These are phyloP conservation scores for Petrocephalus zakoni DNA, from an alignment of 2,113 vertebrate species.

Conservation along the genomic window DNA sequence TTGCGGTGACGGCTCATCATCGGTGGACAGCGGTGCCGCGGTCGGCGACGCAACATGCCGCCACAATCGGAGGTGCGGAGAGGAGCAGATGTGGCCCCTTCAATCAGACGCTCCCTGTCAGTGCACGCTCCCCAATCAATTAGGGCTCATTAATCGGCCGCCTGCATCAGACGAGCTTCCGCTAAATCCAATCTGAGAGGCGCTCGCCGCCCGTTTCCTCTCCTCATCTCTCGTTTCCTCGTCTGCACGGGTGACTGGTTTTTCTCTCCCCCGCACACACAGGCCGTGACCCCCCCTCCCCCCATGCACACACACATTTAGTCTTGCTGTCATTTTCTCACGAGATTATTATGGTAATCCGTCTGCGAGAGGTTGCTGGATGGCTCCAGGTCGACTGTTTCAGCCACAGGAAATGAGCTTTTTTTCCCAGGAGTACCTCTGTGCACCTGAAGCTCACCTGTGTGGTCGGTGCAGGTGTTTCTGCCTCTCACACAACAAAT, in stretches of 20 bases:
- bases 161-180: slow-evolving; percentile 34
- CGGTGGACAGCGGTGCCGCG: slow-evolving; percentile 3
- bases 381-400: neutral
- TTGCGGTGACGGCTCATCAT: neutral
- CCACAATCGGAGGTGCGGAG: slow-evolving; percentile 46
- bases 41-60: neutral
- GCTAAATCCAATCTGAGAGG: slow-evolving; percentile 56
- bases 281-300: slow-evolving; percentile 2
- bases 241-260: neutral
- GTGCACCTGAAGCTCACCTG: neutral
- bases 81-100: slow-evolving; percentile 61
- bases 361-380: neutral
- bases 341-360: slow-evolving; percentile 21
- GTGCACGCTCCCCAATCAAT: slow-evolving; percentile 60
- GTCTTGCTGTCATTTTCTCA: slow-evolving; percentile 15
- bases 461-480: neutral
- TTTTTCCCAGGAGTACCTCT: neutral
- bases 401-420: neutral
- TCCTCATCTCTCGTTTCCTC: slow-evolving; percentile 13
- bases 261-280: slow-evolving; percentile 21
- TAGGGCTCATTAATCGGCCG: slow-evolving; percentile 50
- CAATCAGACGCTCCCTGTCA: slow-evolving; percentile 50
- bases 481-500: neutral
- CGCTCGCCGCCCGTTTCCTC: slow-evolving; percentile 41
- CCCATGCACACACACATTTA: neutral